Evolutionary conservation across 2,888 invertebrate species (phyloP).

Genomic region (Ormyrus labotus): DNA sequence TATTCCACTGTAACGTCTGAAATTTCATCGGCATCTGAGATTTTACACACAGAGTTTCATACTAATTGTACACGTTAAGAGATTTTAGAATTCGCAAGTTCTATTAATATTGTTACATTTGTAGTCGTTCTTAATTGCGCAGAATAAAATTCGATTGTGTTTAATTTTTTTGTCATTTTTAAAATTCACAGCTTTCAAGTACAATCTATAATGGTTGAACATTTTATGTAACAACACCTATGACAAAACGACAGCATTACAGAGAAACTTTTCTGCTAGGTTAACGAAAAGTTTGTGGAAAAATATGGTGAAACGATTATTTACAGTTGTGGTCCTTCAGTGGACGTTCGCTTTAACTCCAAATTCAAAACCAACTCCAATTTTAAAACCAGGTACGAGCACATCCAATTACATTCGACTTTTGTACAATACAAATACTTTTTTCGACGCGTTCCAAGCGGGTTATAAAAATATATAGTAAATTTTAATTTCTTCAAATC

Average conservation of each 20-base stretch:
- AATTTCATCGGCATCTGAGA: conserved; percentile 28
- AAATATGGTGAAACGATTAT: conserved; percentile 49
- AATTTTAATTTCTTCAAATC: conserved; percentile 37
- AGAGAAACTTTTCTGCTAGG: conserved; percentile 53
- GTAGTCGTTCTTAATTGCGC: conserved; percentile 11
- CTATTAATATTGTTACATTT: conserved; percentile 4
- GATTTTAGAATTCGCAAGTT: conserved; percentile 13
- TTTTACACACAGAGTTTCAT: conserved; percentile 12
- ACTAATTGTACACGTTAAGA: conserved; percentile 29
- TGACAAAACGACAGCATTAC: conserved; percentile 52
- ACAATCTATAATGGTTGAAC: conserved; percentile 28
- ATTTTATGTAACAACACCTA: conserved; percentile 35
- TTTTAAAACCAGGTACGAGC: conserved; percentile 44
- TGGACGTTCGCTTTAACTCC: conserved; percentile 23
- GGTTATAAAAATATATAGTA: conserved; percentile 48
- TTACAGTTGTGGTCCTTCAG: conserved; percentile 40
- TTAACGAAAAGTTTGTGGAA: conserved; percentile 44
- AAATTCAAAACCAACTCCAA: conserved; percentile 16
- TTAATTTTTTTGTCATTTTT: conserved; percentile 3
- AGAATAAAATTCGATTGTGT: conserved; percentile 15
- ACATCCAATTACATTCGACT: conserved; percentile 43
- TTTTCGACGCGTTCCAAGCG: conserved; percentile 3
- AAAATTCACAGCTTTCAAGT: conserved; percentile 7
- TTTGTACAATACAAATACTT: conserved; percentile 15
- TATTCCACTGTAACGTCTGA: conserved; percentile 51